phyloP scores from a whole-genome alignment of 2,113 vertebrate genomes.

The Nipponia nippon region DNA sequence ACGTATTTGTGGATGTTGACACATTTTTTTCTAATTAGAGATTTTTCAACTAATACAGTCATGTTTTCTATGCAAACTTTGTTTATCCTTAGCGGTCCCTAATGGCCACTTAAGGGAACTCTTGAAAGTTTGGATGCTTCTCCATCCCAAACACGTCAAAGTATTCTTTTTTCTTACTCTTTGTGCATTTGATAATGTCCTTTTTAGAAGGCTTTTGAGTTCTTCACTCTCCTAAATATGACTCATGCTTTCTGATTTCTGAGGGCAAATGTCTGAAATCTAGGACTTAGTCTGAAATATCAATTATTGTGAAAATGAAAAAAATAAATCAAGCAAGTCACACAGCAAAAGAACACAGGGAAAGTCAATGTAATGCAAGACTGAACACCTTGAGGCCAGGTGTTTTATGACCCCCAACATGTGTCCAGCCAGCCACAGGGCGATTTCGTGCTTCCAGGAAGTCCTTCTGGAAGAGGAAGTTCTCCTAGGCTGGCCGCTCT shows the following conservation, averaged over 20 bases:
- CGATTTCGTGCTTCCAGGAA: background rate
- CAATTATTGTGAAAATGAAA: background rate
- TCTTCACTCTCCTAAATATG: background rate
- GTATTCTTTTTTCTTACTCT: background rate
- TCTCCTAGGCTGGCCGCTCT: background rate
- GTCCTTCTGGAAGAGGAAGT: background rate
- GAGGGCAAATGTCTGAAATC: background rate
- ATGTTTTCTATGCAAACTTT: background rate
- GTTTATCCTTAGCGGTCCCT: background rate
- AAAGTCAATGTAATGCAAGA: background rate
- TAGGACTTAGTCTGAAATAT: background rate
- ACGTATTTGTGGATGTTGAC: background rate
- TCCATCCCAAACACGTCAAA: background rate
- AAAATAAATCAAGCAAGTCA: background rate
- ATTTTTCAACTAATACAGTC: background rate
- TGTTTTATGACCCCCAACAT: background rate
- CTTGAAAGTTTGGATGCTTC: background rate
- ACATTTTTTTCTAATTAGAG: background rate
- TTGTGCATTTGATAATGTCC: background rate
- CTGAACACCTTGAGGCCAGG: background rate
- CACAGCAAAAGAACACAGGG: background rate
- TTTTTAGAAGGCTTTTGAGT: background rate
- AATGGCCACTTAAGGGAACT: background rate
- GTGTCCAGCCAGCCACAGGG: background rate
- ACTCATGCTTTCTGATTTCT: background rate